Evolutionary conservation across 1,140 invertebrate genomes (phyloP), one percentile per base, ranked within the genome.

Genomic region (Melitaea cinxia): DNA sequence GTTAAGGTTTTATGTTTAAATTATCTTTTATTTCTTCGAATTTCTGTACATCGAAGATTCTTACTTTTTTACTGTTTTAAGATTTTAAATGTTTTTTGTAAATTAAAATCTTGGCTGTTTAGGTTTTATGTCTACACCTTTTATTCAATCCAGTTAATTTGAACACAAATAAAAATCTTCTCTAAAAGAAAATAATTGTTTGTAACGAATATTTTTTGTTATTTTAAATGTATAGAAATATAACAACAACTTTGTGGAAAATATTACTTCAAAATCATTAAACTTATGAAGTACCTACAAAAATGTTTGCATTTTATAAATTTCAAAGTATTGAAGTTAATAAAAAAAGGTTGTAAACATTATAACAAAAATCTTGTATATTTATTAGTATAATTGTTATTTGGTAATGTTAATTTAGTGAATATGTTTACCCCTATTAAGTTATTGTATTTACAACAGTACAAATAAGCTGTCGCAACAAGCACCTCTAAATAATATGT

Each of bases 1-100:
- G 61, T 80, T 70, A 79, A 72, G 76, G 78, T 78, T 85, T 83
- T 75, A 78, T 75, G 73, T 70, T 58, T 71, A 71, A 42, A 60
- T 67, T 66, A 60, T 26, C 54, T 70, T 63, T 70, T 63, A 66
- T 62, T 64, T 54, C 57, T 59, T 37, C 52, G 45, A 68, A 63
- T 71, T 65, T 58, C 63, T 67, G 63, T 67, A 35, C 52, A 39
- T n/a, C n/a, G n/a, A n/a, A n/a, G n/a, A n/a, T n/a, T n/a, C n/a
- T n/a, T n/a, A n/a, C n/a, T n/a, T n/a, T n/a, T n/a, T n/a, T n/a
- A n/a, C n/a, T n/a, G n/a, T n/a, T n/a, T n/a, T n/a, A n/a, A n/a
- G n/a, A n/a, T n/a, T n/a, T n/a, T n/a, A n/a, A n/a, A n/a, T n/a
- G n/a, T n/a, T n/a, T n/a, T n/a, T n/a, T n/a, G n/a, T n/a, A n/a